Percentiles rank a stretch among this genome's conserved stretches.
phyloP scores from a whole-genome alignment of 2,113 vertebrate species.

The Ovibos moschatus region DNA sequence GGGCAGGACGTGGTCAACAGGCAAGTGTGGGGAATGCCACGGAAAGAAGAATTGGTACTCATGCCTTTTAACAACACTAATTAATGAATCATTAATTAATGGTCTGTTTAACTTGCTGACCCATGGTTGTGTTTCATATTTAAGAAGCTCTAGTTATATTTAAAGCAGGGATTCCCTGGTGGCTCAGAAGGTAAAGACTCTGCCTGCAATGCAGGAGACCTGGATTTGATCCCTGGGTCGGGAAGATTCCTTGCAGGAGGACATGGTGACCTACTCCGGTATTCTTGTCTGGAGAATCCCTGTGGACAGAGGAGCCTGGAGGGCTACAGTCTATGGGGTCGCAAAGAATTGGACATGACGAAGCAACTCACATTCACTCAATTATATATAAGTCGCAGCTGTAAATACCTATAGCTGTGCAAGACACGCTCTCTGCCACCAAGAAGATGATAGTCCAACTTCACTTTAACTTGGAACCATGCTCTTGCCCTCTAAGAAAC shows the following conservation, averaged over 20 bases:
- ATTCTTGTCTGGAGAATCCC: neutral
- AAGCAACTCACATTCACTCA: neutral
- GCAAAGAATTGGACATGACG: rapidly evolving
- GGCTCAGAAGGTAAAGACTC: neutral
- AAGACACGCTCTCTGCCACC: neutral
- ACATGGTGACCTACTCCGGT: neutral
- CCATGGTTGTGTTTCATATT: neutral
- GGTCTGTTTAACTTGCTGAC: neutral
- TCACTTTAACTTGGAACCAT: neutral
- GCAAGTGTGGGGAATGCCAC: rapidly evolving
- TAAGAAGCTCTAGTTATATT: neutral
- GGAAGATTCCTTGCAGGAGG: neutral
- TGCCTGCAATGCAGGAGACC: neutral
- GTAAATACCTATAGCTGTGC: neutral
- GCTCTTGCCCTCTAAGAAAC: neutral
- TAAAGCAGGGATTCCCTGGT: neutral
- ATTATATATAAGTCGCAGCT: neutral
- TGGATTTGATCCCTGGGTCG: neutral
- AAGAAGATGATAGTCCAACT: neutral
- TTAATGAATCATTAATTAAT: neutral
- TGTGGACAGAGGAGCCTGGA: neutral
- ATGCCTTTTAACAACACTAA: neutral
- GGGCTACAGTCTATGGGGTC: neutral
- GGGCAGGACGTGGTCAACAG: neutral
- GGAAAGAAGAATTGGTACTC: neutral